Percentiles rank a stretch among this genome's conserved stretches.
Conservation (phyloP, 1,140 invertebrate species). For the Saccostrea echinata region DNA sequence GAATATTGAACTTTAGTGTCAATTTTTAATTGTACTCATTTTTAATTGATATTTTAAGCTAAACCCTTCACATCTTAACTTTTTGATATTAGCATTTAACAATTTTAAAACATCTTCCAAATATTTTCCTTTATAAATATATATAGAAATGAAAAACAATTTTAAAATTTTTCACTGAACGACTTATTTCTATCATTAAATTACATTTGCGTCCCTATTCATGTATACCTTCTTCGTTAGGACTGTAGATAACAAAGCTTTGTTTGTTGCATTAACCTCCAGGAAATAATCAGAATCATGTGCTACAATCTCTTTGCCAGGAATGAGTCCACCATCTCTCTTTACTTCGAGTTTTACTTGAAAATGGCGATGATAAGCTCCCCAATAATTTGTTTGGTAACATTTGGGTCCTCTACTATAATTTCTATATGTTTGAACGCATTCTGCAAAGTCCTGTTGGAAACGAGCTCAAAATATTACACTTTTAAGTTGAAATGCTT, state of each 20-base stretch:
- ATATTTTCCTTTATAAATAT: no score
- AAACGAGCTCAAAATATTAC: not conserved
- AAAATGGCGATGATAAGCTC: slow-evolving; percentile 63
- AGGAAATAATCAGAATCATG: slow-evolving; percentile 40
- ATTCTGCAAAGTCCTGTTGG: slow-evolving; percentile 50
- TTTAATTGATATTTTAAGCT: not conserved
- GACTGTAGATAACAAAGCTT: not conserved
- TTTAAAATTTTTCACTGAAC: not conserved
- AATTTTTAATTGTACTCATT: not conserved
- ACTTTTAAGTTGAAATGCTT: no score
- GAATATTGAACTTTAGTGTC: not conserved
- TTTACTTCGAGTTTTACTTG: slow-evolving; percentile 55
- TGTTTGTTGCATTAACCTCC: slow-evolving; percentile 16
- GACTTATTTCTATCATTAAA: no score
- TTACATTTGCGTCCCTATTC: no score
- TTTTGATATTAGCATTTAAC: no score
- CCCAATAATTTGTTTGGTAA: slow-evolving; percentile 61
- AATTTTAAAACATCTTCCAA: no score
- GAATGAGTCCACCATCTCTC: not conserved
- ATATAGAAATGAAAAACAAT: not conserved
- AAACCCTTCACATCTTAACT: no score
- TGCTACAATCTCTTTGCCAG: not conserved
- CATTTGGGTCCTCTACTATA: slow-evolving; percentile 60
- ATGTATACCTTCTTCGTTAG: slow-evolving; percentile 14
- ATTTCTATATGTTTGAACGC: slow-evolving; percentile 46